A percentile compares a stretch with the other conserved stretches of the same genome.
phyloP scores from a whole-genome alignment of 2,888 invertebrate species.

The Arge pagana region DNA sequence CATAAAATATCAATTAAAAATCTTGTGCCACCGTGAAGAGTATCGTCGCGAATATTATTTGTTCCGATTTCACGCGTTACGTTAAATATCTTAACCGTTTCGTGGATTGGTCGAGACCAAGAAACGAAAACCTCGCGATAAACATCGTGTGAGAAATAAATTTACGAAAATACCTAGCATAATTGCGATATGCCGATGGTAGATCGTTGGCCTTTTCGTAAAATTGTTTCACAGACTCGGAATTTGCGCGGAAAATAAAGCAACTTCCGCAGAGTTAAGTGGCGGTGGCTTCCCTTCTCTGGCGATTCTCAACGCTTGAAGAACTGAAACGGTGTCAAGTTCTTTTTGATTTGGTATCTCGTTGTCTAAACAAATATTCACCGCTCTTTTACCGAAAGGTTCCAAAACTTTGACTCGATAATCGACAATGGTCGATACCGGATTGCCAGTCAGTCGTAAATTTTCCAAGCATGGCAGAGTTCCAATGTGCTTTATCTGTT shows the following conservation, averaged over 20 bases:
- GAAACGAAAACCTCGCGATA: not conserved
- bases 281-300: constrained; percentile 70
- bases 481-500: constrained; percentile 80
- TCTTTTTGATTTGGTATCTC: constrained; percentile 86
- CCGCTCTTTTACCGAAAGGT: constrained; percentile 81
- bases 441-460: constrained; percentile 87
- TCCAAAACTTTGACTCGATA: constrained; percentile 90
- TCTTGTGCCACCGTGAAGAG: too few relatives aligned
- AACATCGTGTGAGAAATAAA: too few relatives aligned
- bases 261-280: constrained; percentile 62
- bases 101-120: too few relatives aligned
- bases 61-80: too few relatives aligned
- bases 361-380: constrained; percentile 85
- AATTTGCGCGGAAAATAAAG: constrained; percentile 52
- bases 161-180: too few relatives aligned
- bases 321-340: constrained; percentile 87
- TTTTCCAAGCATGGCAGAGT: constrained; percentile 85
- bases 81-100: too few relatives aligned
- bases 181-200: too few relatives aligned
- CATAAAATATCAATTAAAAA: too few relatives aligned
- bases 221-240: constrained; percentile 41
- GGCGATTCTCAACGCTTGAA: constrained; percentile 83
- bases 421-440: constrained; percentile 83
- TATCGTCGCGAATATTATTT: too few relatives aligned
- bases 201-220: not conserved